Conservation (phyloP, 1,140 invertebrate species). For the Hyposmocoma kahamanoa region DNA sequence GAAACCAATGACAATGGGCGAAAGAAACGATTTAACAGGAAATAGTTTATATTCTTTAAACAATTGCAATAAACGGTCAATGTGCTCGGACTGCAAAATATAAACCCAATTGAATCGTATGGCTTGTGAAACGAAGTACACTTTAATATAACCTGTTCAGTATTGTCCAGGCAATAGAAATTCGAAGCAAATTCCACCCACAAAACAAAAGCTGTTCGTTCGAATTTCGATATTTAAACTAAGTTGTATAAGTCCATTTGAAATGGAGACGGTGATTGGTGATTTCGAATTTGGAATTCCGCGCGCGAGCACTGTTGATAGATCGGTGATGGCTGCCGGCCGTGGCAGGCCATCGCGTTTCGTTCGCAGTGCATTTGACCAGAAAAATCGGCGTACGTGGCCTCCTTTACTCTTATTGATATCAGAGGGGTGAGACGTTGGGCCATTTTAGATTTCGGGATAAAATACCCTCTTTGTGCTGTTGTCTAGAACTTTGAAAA, state of each 20-base stretch:
- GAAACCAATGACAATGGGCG: constrained; percentile 52
- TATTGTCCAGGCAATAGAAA: no score
- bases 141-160: background rate
- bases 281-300: constrained; percentile 60
- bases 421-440: background rate
- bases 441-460: background rate
- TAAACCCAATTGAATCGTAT: background rate
- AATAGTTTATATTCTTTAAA: constrained; percentile 70
- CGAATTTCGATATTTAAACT: constrained; percentile 52
- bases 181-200: constrained; percentile 41
- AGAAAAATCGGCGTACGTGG: constrained; percentile 51
- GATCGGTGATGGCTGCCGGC: constrained; percentile 48
- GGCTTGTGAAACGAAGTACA: background rate
- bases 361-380: constrained; percentile 49
- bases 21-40: constrained; percentile 65
- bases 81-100: constrained; percentile 2
- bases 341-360: constrained; percentile 23
- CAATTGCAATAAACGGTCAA: constrained; percentile 59
- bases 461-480: no score
- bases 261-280: constrained; percentile 49
- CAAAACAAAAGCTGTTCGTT: constrained; percentile 52
- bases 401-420: constrained; percentile 13
- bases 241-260: constrained; percentile 46
- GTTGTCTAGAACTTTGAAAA: no score
- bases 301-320: constrained; percentile 55